A percentile compares a stretch with the other conserved stretches of the same genome.
Conservation (phyloP, 2,113 vertebrate species). For the Halichoeres trimaculatus region DNA sequence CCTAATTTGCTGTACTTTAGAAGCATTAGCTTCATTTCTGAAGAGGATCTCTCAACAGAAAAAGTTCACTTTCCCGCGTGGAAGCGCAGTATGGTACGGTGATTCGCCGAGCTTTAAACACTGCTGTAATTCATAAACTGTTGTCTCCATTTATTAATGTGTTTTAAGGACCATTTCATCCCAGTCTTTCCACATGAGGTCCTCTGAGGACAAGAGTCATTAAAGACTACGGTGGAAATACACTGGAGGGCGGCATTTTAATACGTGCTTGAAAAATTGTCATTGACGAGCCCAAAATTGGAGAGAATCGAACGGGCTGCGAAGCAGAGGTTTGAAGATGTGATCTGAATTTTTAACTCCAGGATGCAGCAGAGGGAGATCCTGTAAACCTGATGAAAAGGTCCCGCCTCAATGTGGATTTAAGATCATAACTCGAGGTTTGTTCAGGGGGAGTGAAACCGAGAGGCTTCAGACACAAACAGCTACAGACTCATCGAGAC, state of each 20-base stretch:
- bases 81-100: background rate
- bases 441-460: background rate
- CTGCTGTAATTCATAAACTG: background rate
- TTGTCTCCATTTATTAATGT: background rate
- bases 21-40: background rate
- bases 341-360: constrained; percentile 1
- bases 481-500: constrained; percentile 24
- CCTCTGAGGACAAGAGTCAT: constrained; percentile 6
- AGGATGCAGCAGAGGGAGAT: constrained; percentile 16
- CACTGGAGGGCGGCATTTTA: constrained; percentile 39
- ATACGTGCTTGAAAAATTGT: constrained; percentile 57
- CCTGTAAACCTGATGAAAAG: background rate
- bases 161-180: background rate
- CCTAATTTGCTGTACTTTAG: background rate
- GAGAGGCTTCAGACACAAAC: constrained; percentile 3
- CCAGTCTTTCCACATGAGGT: background rate
- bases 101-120: background rate
- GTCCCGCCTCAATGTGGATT: background rate
- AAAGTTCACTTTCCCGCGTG: background rate
- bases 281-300: constrained; percentile 36
- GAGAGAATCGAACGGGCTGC: constrained; percentile 27
- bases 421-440: background rate
- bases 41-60: background rate
- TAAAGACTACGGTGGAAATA: constrained; percentile 12
- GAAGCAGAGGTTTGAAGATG: constrained; percentile 5